phyloP scores from a whole-genome alignment of 2,113 vertebrate species.

The Paracanthobrama guichenoti region DNA sequence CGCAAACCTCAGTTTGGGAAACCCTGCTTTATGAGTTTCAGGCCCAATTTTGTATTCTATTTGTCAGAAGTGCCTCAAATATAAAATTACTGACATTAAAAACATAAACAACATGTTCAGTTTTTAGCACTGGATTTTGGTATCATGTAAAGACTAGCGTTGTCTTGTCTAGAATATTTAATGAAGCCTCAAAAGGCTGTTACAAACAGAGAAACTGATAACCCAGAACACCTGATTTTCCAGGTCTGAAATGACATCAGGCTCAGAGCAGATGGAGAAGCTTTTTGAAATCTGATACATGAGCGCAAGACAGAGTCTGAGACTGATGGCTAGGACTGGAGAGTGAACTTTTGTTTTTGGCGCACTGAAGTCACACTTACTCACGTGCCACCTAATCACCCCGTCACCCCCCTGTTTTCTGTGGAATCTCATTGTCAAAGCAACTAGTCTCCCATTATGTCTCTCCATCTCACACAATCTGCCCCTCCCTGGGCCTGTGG shows the following conservation, averaged over 20 bases:
- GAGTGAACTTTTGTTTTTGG: slow-evolving; percentile 39
- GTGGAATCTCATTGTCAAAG: slow-evolving; percentile 76
- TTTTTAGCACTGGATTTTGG: background rate
- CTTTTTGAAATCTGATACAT: slow-evolving; percentile 24
- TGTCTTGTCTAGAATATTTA: background rate
- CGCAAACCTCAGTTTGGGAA: no score
- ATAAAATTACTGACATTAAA: background rate
- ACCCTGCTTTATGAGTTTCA: background rate
- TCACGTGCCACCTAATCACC: slow-evolving; percentile 49
- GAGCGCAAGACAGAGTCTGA: slow-evolving; percentile 18
- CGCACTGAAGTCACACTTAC: slow-evolving; percentile 31
- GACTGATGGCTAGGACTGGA: background rate
- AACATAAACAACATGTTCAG: background rate
- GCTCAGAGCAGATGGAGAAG: slow-evolving; percentile 38
- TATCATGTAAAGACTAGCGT: background rate
- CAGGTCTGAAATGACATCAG: slow-evolving; percentile 26
- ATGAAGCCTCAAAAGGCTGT: background rate
- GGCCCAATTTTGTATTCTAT: background rate
- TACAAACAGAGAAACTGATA: background rate
- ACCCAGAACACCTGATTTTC: slow-evolving; percentile 34
- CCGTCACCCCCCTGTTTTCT: slow-evolving; percentile 33
- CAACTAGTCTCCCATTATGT: slow-evolving; percentile 63
- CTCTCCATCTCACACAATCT: slow-evolving; percentile 5
- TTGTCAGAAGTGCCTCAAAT: background rate
- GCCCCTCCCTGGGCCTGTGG: slow-evolving; percentile 47